phyloP scores from a whole-genome alignment of 64 coral and sea anemone genomes.

The Dendrophyllia cribrosa region DNA sequence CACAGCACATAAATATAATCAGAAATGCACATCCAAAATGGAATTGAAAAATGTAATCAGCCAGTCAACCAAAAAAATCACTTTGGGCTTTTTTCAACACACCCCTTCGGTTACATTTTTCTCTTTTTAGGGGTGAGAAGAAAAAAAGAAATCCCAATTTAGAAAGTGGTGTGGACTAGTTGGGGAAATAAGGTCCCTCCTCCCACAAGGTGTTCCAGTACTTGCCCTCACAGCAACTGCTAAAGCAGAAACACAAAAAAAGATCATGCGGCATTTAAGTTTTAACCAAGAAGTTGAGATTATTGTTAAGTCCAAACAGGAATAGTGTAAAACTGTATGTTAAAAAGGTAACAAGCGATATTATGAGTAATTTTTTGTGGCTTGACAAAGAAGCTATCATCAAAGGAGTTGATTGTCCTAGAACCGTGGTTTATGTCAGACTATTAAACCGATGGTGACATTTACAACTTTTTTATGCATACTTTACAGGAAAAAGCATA shows the following conservation, averaged over 20 bases:
- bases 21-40: constrained; percentile 13
- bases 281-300: constrained; percentile 23
- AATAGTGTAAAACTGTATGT: constrained; percentile 42
- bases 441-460: background rate
- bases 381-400: too few species aligned
- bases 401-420: constrained; percentile 7
- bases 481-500: background rate
- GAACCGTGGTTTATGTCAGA: constrained; percentile 37
- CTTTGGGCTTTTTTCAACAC: too few species aligned
- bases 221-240: constrained; percentile 34
- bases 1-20: too few species aligned
- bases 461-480: constrained; percentile 31
- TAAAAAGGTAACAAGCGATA: constrained; percentile 38
- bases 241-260: constrained; percentile 18
- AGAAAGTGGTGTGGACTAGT: constrained; percentile 31
- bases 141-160: constrained; percentile 15
- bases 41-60: too few species aligned
- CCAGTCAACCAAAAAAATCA: background rate
- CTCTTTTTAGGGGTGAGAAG: constrained; percentile 18
- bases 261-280: constrained; percentile 2
- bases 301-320: constrained; percentile 18
- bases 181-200: constrained; percentile 42
- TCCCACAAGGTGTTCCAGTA: constrained; percentile 36
- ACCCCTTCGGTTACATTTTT: background rate
- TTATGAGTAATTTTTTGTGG: constrained; percentile 28